Evolutionary conservation across 1,140 invertebrate genomes (phyloP), one percentile per base, ranked within the genome.

Genomic region (Ectropis grisescens): DNA sequence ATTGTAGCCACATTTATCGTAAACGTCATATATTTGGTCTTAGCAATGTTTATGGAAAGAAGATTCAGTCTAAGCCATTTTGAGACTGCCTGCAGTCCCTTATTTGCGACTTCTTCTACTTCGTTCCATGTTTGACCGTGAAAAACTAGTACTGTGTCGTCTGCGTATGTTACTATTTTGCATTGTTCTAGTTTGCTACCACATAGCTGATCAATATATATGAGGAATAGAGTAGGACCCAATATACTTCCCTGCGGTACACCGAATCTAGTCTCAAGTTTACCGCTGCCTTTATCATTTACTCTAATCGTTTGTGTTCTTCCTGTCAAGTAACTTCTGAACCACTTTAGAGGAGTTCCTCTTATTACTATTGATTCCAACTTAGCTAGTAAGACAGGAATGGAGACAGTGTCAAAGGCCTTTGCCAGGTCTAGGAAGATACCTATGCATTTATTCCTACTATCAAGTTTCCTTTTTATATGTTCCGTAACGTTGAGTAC

Each of bases 381-480:
- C 10, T 26, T 26, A 6, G 6, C 2, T 26, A n/a, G 24, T 2
- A 26, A n/a, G 4, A 31, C 11, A 0, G 24, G 13, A 8, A 34
- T 27, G 0, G 25, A 35, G n/a, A 35, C 26, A n/a, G 14, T 34
- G 10, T 33, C 31, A 14, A 25, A 33, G 14, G 25, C 33, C 8
- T 27, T 33, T 2, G 31, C 22, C 8, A 35, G 10, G 11, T 35
- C 33, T 25, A 35, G 10, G 7, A 28, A 35, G 14, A 35, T 13
- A 0, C 24, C 33, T 2, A 35, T 2, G 12, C 11, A n/a, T 2
- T 27, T 11, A 9, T 27, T 11, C 13, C 25, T 13, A 2, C 14
- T 16, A 13, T 35, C 33, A 28, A 35, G 25, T 11, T 16, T 24
- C n/a, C 11, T 13, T 9, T 2, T 9, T 13, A 35, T n/a, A 9